These are phyloP conservation scores for Lepidocyrtinus sp. DNA, from an alignment of 2,888 invertebrate genomes.

Conservation along the genomic window DNA sequence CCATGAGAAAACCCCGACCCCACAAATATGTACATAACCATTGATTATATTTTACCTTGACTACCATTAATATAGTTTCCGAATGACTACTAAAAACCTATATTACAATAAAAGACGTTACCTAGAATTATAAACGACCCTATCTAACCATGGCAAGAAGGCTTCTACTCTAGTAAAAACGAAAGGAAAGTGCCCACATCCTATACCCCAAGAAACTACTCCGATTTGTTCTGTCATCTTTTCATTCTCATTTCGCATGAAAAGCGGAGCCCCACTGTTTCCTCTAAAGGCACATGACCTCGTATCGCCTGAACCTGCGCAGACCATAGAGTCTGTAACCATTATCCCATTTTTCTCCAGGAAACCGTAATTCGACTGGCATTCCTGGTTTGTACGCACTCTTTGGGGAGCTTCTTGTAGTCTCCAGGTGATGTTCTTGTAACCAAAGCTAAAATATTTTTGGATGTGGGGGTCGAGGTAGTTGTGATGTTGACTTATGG, in stretches of 20 bases:
- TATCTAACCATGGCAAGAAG: slow-evolving; percentile 89
- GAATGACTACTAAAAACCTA: background rate
- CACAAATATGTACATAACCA: background rate
- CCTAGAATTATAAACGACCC: slow-evolving; percentile 71
- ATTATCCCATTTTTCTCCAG: slow-evolving; percentile 89
- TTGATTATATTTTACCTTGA: background rate
- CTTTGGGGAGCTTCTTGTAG: slow-evolving; percentile 88
- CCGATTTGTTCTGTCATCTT: slow-evolving; percentile 55
- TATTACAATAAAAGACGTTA: background rate
- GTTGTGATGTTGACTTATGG: slow-evolving; percentile 54
- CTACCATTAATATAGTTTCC: background rate
- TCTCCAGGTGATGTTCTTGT: slow-evolving; percentile 61
- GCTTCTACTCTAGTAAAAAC: slow-evolving; percentile 89
- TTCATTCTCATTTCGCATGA: slow-evolving; percentile 44
- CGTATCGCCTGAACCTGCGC: slow-evolving; percentile 84
- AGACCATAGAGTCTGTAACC: slow-evolving; percentile 85
- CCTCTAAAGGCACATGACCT: slow-evolving; percentile 77
- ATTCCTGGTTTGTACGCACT: slow-evolving; percentile 86
- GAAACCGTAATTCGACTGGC: slow-evolving; percentile 85
- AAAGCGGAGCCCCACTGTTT: slow-evolving; percentile 56
- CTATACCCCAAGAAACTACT: slow-evolving; percentile 78
- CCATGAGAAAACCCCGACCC: background rate
- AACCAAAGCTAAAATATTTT: slow-evolving; percentile 64
- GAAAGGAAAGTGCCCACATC: slow-evolving; percentile 92
- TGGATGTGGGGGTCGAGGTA: slow-evolving; percentile 59